Conservation (phyloP, 2,113 vertebrate species). For the Deroptyus accipitrinus region DNA sequence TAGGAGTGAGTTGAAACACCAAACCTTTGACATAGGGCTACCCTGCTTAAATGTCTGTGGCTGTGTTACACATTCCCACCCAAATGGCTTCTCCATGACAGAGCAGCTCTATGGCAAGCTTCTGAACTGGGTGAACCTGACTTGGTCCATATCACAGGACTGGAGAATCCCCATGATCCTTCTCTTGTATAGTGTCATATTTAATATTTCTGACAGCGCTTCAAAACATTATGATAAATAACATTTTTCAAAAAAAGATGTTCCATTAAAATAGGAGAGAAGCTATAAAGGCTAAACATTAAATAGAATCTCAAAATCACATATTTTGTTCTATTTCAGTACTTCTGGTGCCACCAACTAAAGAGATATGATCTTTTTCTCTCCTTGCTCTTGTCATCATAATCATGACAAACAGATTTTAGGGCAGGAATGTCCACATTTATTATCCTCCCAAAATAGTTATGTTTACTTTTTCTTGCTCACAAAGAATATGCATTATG, state of each 20-base stretch:
- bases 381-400: neutral
- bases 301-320: neutral
- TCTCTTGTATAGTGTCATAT: neutral
- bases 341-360: neutral
- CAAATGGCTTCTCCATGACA: neutral
- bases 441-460: neutral
- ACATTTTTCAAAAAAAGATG: neutral
- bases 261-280: neutral
- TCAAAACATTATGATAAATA: neutral
- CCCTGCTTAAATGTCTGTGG: neutral
- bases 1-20: neutral
- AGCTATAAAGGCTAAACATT: neutral
- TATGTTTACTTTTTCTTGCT: neutral
- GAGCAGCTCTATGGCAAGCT: neutral
- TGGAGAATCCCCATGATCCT: rapidly evolving
- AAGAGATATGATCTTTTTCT: neutral
- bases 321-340: neutral
- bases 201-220: neutral
- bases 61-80: neutral
- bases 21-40: neutral
- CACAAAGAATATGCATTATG: neutral
- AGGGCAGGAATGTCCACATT: neutral
- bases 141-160: neutral
- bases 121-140: neutral
- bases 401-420: neutral